These are phyloP conservation scores for Temnothorax ravouxi DNA, from an alignment of 2,888 invertebrate genomes.

Conservation along the genomic window DNA sequence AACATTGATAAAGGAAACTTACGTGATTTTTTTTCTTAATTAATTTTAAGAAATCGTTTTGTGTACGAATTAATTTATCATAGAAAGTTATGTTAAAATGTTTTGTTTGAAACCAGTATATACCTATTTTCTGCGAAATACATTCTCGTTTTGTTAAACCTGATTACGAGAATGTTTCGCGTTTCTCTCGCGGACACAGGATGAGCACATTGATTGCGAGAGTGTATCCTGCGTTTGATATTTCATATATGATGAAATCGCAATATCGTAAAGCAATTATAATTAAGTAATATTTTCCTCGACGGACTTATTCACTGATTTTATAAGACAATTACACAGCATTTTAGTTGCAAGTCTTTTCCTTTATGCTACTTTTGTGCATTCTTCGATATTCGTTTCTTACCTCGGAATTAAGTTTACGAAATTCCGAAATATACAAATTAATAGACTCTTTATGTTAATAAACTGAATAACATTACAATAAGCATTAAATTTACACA, in stretches of 20 bases:
- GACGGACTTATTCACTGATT: neutral
- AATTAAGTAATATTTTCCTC: neutral
- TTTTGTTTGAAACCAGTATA: neutral
- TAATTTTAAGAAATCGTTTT: neutral
- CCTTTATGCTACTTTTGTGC: neutral
- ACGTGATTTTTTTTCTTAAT: neutral
- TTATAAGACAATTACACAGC: conserved; percentile 16
- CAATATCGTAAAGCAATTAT: conserved; percentile 13
- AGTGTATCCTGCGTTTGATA: conserved; percentile 15
- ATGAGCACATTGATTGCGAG: conserved; percentile 17
- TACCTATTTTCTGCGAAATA: conserved; percentile 1
- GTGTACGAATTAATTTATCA: neutral
- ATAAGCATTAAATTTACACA: neutral
- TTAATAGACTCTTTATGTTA: neutral
- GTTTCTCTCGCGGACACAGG: neutral
- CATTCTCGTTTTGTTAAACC: neutral
- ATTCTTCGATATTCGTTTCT: neutral
- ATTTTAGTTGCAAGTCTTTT: neutral
- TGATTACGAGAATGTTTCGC: conserved; percentile 7
- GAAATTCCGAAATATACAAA: neutral
- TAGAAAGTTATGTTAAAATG: neutral
- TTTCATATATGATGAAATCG: conserved; percentile 17
- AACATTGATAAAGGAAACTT: neutral
- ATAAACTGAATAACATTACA: too few relatives aligned
- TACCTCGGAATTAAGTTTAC: neutral